Base-by-base conservation (phyloP, 2,113 vertebrate genomes). In the Sardina pilchardus region DNA sequence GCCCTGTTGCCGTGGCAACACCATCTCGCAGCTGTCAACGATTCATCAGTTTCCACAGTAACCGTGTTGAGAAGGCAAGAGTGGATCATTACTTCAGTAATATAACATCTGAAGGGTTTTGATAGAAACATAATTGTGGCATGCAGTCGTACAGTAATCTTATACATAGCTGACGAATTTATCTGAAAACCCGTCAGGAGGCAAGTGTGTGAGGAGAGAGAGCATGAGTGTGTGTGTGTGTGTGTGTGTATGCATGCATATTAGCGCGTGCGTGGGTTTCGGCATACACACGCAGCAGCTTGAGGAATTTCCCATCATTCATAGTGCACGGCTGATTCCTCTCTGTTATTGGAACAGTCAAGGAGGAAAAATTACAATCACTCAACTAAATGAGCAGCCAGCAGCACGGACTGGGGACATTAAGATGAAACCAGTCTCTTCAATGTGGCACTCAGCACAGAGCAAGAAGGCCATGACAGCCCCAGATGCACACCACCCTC, bases 11-110 rank as follows among this genome's bases (percentile, higher is more conserved):
- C 93, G 93, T 90, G 91, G 92, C 89, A 95, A 94, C 94, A 34
- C 81, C 42, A 21, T 92, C 90, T 91, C 89, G 90, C 92, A 94
- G 91, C 94, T 94, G 91, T 94, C 92, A 93, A 92, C 92, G 93
- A 91, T 91, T 93, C 91, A 91, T 93, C 93, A 93, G 94, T 95
- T 94, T 94, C 95, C 94, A 95, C 92, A 93, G 95, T 91, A 95
- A 95, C 94, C 84, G 88, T 85, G 90, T 36, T 91, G 90, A 90
- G 90, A 91, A 90, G 84, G 89, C 88, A 90, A 89, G 91, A 90
- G 88, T 84, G 91, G 89, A 93, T 90, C 88, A 91, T 94, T 91
- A 93, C 93, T 94, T 91, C 88, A 89, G 90, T 91, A 92, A 92
- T 92, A 92, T 93, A 90, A 88, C 87, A 91, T 89, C 89, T 92